Evolutionary conservation across 2,888 invertebrate genomes (phyloP), one percentile per base, ranked within the genome.

Genomic region (Odontomyia ornata): DNA sequence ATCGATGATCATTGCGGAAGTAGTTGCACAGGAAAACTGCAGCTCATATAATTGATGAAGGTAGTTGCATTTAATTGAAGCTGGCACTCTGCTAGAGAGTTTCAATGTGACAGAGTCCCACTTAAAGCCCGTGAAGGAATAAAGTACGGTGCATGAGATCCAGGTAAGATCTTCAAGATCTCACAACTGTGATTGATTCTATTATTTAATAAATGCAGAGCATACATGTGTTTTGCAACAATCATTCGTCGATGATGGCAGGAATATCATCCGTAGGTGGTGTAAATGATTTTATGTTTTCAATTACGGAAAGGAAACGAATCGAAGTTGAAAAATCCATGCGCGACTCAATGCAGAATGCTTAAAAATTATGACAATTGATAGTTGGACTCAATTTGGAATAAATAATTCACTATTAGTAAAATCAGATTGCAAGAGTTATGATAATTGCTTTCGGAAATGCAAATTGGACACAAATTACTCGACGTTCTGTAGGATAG

Each of bases 1-100:
- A 72, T 72, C 30, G 46, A 72, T 56, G 72, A 72, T 72, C 67
- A 21, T 46, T 15, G 46, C 67, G 67, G 67, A 67, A 67, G 30
- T 43, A 23, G 11, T 43, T 23, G 11, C 15, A 43, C 21, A 43
- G 23, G 67, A 67, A 67, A 67, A 67, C 67, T 30, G 18, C 30
- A n/a, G 67, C 21, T 9, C 11, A 67, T 13, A 21, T 67, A 43
- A 67, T 64, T 25, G 64, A 28, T 28, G 27, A 28, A 64, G 64
- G 23, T 27, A 25, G 27, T 30, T 28, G 28, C 28, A 25, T n/a
- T 60, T 60, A 13, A 18, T 18, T 52, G 5, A 52, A 52, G 15
- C 52, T 15, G 4, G 3, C 52, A 9, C 7, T 52, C 52, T 4
- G 13, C 13, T 4, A 52, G 5, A 18, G 3, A 4, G 52, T 52